Conservation (phyloP, 1,140 invertebrate genomes). For the Danaus melanippus region DNA sequence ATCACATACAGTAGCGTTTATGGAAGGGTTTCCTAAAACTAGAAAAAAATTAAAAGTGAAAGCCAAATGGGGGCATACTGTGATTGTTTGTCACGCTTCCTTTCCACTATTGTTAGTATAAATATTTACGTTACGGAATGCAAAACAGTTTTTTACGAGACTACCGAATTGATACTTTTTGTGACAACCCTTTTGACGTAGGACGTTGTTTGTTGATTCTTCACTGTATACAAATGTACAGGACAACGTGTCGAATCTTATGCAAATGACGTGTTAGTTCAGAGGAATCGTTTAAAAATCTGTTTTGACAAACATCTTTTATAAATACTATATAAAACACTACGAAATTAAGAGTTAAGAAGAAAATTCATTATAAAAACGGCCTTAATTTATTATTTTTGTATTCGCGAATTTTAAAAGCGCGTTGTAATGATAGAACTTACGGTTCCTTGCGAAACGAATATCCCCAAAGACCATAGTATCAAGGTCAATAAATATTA, state of each 20-base stretch:
- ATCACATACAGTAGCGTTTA: slow-evolving; percentile 58
- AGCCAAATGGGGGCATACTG: slow-evolving; percentile 61
- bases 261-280: slow-evolving; percentile 14
- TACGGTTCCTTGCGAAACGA: no score
- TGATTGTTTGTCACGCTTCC: slow-evolving; percentile 50
- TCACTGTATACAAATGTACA: slow-evolving; percentile 26
- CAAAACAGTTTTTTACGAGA: slow-evolving; percentile 64
- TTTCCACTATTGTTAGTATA: slow-evolving; percentile 47
- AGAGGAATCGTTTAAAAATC: neutral
- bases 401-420: no score
- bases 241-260: slow-evolving; percentile 42
- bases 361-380: no score
- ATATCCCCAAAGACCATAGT: no score
- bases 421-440: no score
- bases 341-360: no score
- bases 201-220: slow-evolving; percentile 47
- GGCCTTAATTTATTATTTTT: no score
- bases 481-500: no score
- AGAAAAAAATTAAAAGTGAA: slow-evolving; percentile 63
- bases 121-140: slow-evolving; percentile 66
- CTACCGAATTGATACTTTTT: slow-evolving; percentile 65
- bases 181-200: slow-evolving; percentile 55
- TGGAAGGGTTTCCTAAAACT: slow-evolving; percentile 62
- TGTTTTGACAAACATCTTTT: slow-evolving; percentile 2
- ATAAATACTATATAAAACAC: no score